phyloP scores from a whole-genome alignment of 2,113 vertebrate species.

The Triplophysa siluroides region DNA sequence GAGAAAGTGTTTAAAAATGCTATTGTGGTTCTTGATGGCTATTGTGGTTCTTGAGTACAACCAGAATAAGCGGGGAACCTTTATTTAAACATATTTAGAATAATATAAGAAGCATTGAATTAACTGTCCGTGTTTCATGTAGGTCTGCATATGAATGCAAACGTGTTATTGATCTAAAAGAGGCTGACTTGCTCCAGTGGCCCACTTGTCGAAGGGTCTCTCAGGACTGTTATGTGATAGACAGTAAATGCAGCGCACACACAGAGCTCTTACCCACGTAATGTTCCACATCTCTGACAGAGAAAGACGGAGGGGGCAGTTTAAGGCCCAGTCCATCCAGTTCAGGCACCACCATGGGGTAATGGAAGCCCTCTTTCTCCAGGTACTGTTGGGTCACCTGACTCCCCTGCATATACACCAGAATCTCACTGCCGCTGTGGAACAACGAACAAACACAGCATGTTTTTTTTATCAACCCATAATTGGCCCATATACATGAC shows the following conservation, averaged over 20 bases:
- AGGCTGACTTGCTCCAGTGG: neutral
- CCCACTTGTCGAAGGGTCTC: neutral
- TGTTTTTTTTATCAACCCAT: too few species aligned
- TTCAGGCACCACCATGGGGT: conserved; percentile 87
- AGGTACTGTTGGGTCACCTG: conserved; percentile 89
- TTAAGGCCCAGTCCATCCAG: conserved; percentile 92
- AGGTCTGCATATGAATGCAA: neutral
- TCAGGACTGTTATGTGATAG: neutral
- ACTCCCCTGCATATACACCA: conserved; percentile 89
- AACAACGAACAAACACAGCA: neutral
- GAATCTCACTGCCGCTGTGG: conserved; percentile 86
- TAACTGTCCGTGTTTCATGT: neutral
- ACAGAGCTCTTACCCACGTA: conserved; percentile 87
- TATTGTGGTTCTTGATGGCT: too few species aligned
- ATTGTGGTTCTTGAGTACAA: too few species aligned
- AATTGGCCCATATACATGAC: neutral
- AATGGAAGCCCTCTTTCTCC: conserved; percentile 91
- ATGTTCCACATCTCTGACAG: conserved; percentile 90
- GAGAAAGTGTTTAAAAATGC: neutral
- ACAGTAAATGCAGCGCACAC: neutral
- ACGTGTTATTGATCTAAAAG: neutral
- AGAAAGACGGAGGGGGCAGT: conserved; percentile 86
- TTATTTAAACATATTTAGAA: too few species aligned
- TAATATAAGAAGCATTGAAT: too few species aligned
- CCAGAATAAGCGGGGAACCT: too few species aligned